Evolutionary conservation across 1,140 invertebrate genomes (phyloP).

Genomic region (Diorhabda carinulata): DNA sequence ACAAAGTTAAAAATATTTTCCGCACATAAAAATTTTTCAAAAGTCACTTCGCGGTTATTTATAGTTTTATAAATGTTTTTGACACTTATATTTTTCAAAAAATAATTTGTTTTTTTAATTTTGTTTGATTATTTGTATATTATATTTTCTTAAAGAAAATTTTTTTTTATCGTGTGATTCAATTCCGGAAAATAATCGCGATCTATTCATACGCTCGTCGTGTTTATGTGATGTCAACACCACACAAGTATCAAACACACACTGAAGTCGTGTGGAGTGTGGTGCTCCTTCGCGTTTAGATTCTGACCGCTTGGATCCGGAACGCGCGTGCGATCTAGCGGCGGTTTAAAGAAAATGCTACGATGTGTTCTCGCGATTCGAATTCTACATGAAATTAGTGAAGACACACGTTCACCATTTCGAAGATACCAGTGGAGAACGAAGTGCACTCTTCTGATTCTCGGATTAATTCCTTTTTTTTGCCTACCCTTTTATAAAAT

Average conservation of each 20-base stretch:
- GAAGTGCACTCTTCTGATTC: not conserved
- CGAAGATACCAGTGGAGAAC: not conserved
- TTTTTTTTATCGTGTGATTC: slow-evolving; percentile 8
- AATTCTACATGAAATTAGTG: slow-evolving; percentile 6
- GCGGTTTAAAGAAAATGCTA: slow-evolving; percentile 29
- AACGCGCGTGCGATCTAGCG: slow-evolving; percentile 48
- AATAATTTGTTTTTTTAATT: not conserved
- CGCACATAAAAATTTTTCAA: slow-evolving; percentile 21
- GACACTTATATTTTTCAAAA: slow-evolving; percentile 4
- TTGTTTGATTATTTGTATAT: not conserved
- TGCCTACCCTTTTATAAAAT: not conserved
- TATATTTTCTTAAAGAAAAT: not conserved
- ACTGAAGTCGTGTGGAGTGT: slow-evolving; percentile 40
- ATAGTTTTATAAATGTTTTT: slow-evolving; percentile 5
- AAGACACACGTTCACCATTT: slow-evolving; percentile 18
- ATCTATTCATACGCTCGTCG: slow-evolving; percentile 31
- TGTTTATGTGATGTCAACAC: slow-evolving; percentile 36
- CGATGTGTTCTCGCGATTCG: slow-evolving; percentile 10
- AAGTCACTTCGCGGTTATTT: slow-evolving; percentile 1
- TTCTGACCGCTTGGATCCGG: slow-evolving; percentile 38
- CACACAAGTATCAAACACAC: slow-evolving; percentile 43
- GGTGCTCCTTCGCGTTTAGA: slow-evolving; percentile 28
- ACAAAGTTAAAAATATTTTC: slow-evolving; percentile 12
- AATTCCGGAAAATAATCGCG: slow-evolving; percentile 29
- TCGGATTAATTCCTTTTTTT: slow-evolving; percentile 1